These are phyloP conservation scores for Myiopsitta monachus DNA, from an alignment of 2,113 vertebrate genomes.

Conservation along the genomic window DNA sequence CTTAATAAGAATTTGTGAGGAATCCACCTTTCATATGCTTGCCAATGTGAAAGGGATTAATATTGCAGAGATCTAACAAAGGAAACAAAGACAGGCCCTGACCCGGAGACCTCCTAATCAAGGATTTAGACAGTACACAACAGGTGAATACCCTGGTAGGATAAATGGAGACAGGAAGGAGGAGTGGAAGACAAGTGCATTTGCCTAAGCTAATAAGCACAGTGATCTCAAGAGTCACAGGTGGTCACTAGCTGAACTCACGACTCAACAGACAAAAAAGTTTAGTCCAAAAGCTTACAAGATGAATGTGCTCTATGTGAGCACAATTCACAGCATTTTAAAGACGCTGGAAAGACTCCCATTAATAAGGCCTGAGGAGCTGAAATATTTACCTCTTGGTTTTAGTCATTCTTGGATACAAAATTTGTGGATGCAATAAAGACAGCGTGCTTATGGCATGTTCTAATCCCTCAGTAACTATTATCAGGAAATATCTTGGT, in stretches of 20 bases:
- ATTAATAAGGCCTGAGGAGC: background rate
- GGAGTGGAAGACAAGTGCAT: slow-evolving; percentile 41
- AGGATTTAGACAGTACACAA: slow-evolving; percentile 55
- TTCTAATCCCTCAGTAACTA: background rate
- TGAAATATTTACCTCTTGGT: slow-evolving; percentile 14
- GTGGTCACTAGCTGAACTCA: slow-evolving; percentile 41
- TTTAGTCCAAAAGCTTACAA: slow-evolving; percentile 15
- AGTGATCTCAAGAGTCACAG: slow-evolving; percentile 56
- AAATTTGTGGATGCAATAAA: slow-evolving; percentile 9
- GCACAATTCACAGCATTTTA: slow-evolving; percentile 19
- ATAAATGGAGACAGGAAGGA: slow-evolving; percentile 60
- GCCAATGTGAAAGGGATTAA: slow-evolving; percentile 57
- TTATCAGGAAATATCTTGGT: background rate
- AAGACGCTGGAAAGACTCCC: background rate
- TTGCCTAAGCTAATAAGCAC: slow-evolving; percentile 60
- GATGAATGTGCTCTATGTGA: slow-evolving; percentile 8
- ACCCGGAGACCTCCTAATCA: slow-evolving; percentile 50
- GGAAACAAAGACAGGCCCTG: slow-evolving; percentile 57
- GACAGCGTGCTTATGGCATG: background rate
- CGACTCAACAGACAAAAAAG: slow-evolving; percentile 40
- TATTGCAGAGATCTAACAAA: slow-evolving; percentile 60
- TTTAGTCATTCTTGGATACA: slow-evolving; percentile 8
- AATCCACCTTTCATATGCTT: slow-evolving; percentile 59
- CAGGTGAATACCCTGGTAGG: slow-evolving; percentile 48
- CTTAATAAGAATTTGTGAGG: slow-evolving; percentile 56